A percentile compares a stretch with the other conserved stretches of the same genome.
These are phyloP conservation scores for Mystacornis crossleyi DNA, from an alignment of 2,113 vertebrate species.

Conservation along the genomic window DNA sequence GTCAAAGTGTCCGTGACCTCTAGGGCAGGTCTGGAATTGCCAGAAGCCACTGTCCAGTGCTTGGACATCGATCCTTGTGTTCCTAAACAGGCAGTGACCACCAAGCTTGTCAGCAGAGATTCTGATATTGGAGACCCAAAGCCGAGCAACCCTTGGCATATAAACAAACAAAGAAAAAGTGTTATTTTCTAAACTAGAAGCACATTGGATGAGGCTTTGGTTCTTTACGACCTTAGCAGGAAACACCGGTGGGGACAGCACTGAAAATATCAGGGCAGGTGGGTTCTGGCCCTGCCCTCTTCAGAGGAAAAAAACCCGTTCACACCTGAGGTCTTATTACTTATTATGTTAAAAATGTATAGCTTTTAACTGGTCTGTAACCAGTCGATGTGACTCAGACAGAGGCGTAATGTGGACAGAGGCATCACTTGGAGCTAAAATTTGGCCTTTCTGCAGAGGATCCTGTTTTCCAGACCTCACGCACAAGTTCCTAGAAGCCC, in stretches of 20 bases:
- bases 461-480: not conserved
- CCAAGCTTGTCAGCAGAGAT: not conserved
- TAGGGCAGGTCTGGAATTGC: not conserved
- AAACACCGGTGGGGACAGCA: not conserved
- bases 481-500: not conserved
- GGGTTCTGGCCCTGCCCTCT: not conserved
- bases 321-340: not conserved
- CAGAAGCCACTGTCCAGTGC: not conserved
- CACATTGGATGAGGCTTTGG: fast-evolving
- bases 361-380: not conserved
- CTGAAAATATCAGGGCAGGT: not conserved
- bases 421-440: not conserved
- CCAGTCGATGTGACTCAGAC: not conserved
- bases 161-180: not conserved
- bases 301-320: not conserved
- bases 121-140: not conserved
- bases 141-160: not conserved
- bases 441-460: not conserved
- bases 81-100: not conserved
- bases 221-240: not conserved
- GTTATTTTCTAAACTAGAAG: not conserved
- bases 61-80: not conserved
- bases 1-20: not conserved
- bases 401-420: not conserved
- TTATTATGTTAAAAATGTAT: not conserved